Conservation (phyloP, 2,888 invertebrate species). For the Belgica antarctica region DNA sequence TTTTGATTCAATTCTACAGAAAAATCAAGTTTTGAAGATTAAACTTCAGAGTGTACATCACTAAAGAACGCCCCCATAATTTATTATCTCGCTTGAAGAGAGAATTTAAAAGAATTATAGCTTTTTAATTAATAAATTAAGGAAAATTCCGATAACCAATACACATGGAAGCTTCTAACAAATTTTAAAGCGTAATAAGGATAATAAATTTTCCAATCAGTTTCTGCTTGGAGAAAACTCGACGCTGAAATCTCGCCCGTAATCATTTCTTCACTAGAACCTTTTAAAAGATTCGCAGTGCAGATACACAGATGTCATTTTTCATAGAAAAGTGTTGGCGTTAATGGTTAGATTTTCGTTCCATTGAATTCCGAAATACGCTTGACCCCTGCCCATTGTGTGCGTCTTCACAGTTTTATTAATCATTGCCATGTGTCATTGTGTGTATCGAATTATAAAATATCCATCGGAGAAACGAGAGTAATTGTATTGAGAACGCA, state of each 20-base stretch:
- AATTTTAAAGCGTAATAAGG: background rate
- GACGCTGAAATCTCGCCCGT: no score
- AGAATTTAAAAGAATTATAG: constrained; percentile 29
- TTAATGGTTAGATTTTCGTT: constrained; percentile 35
- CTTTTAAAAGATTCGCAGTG: background rate
- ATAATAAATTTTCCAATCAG: no score
- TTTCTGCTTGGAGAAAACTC: no score
- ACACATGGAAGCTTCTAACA: background rate
- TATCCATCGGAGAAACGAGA: constrained; percentile 15
- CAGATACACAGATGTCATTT: constrained; percentile 27
- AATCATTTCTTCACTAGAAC: no score
- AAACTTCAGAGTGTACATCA: no score
- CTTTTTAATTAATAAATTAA: constrained; percentile 37
- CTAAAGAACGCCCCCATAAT: no score
- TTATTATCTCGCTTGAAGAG: no score
- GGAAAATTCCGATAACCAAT: background rate
- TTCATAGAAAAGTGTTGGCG: constrained; percentile 40
- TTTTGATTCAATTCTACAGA: no score
- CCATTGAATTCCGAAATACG: constrained; percentile 13
- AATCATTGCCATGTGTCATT: constrained; percentile 44
- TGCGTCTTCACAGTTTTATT: constrained; percentile 40
- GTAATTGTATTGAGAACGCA: constrained; percentile 30
- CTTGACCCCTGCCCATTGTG: constrained; percentile 43
- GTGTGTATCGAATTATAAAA: constrained; percentile 39
- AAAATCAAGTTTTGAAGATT: no score